phyloP scores from a whole-genome alignment of 2,797 vertebrate genomes.

The Sebastolobus alascanus region DNA sequence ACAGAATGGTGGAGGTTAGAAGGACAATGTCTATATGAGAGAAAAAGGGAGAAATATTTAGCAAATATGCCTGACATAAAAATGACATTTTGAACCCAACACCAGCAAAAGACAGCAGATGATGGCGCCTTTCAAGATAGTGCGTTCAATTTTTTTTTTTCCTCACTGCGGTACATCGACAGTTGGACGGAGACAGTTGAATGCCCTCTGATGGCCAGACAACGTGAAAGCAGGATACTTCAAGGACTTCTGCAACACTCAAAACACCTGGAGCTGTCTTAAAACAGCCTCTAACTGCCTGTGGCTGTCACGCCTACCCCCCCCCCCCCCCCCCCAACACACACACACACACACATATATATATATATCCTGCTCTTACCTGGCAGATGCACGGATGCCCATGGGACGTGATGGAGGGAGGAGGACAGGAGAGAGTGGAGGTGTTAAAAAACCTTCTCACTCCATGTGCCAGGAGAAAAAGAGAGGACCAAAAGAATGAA shows the following conservation, averaged over 20 bases:
- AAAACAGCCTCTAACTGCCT: slow-evolving; percentile 7
- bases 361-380: slow-evolving; percentile 69
- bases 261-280: slow-evolving; percentile 35
- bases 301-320: neutral
- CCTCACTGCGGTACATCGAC: slow-evolving; percentile 6
- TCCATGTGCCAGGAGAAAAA: slow-evolving; percentile 64
- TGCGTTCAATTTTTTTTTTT: slow-evolving; percentile 16
- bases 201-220: slow-evolving; percentile 13
- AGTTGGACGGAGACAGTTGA: slow-evolving; percentile 22
- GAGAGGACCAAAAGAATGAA: slow-evolving; percentile 5
- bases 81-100: neutral
- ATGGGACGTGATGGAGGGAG: slow-evolving; percentile 70
- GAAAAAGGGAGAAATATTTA: neutral
- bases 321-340: no score
- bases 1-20: neutral
- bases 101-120: neutral
- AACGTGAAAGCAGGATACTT: slow-evolving; percentile 23
- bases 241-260: slow-evolving; percentile 46
- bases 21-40: neutral
- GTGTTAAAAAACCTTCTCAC: slow-evolving; percentile 61
- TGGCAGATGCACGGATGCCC: slow-evolving; percentile 87
- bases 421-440: slow-evolving; percentile 55
- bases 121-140: neutral
- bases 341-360: neutral
- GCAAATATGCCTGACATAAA: neutral